Conservation (phyloP, 1,140 invertebrate genomes). For the Arctopsyche grandis region DNA sequence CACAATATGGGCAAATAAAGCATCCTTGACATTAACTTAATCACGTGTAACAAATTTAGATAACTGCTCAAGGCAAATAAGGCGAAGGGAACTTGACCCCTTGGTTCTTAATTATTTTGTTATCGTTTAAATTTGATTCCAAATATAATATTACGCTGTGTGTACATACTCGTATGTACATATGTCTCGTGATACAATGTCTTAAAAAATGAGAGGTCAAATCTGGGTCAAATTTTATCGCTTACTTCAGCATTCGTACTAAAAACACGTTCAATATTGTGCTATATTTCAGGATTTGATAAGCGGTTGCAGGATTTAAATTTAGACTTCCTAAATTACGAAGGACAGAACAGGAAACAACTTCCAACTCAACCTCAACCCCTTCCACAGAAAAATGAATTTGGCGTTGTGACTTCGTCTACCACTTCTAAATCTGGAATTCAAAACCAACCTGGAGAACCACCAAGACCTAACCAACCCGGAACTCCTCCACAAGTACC, state of each 20-base stretch:
- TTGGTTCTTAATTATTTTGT: too few species aligned
- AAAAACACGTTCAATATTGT: not conserved
- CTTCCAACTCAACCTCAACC: slow-evolving; percentile 8
- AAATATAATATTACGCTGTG: too few species aligned
- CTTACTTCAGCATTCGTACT: not conserved
- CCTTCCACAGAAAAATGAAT: not conserved
- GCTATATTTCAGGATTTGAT: slow-evolving; percentile 26
- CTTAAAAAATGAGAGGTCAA: not conserved
- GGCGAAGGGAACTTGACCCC: too few species aligned
- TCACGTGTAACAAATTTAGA: too few species aligned
- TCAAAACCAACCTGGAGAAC: slow-evolving; percentile 1
- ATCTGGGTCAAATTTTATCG: not conserved
- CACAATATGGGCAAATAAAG: too few species aligned
- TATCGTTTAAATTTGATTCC: too few species aligned
- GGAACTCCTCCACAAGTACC: not conserved
- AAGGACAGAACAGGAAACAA: slow-evolving; percentile 9
- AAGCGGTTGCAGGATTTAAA: slow-evolving; percentile 17
- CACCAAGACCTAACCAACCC: not conserved
- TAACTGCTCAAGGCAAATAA: too few species aligned
- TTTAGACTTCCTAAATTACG: slow-evolving; percentile 33
- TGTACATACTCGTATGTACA: too few species aligned
- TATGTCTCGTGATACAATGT: too few species aligned
- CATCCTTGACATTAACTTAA: too few species aligned
- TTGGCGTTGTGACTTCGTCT: not conserved
- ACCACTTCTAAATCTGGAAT: not conserved